Base-by-base conservation (phyloP, 2,888 invertebrate species). In the Chrysopilus asiliformis region DNA sequence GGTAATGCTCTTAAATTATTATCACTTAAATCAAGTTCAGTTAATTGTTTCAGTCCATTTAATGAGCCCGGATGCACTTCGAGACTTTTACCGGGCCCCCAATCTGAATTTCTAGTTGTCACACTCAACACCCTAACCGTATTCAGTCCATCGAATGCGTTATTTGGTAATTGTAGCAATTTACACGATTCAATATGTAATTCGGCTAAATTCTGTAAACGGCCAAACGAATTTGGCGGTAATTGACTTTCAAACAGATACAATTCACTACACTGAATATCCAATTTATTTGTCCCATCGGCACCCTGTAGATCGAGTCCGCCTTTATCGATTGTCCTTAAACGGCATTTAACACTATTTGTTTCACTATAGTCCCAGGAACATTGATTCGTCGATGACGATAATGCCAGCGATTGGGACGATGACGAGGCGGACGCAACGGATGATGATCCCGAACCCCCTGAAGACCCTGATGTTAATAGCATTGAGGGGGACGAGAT, bases 1-100 rank as follows among this genome's bases (percentile, higher is more conserved):
- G 87, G 86, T 55, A 89, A 60, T 34, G 76, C 74, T 50, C 81
- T 73, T 48, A 90, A 73, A 66, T 86, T 86, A 67, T 85, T 89
- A 59, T 81, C 77, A 51, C 80, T 76, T 57, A 90, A 68, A 64
- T 89, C 81, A 52, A 89, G 67, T 43, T 73, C 71, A 55, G 85
- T 83, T 32, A 90, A 67, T 63, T 87, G 85, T 51, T 78, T 75
- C 36, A 90, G 67, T 43, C 84, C 84, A 51, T 72, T 72, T 50
- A 90, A 71, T 45, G 79, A 76, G 48, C 74, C 75, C 45, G 76
- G 66, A 45, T 74, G 72, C 48, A 87, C 59, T 52, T 86, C 85
- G 53, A 90, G 69, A 49, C 73, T 74, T 59, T 81, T 79, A 29
- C 71, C 72, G 44, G 75, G 70, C 31, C 74, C 72, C 86, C 89